These are phyloP conservation scores for Tarsius wallacei DNA, from an alignment of 2,797 vertebrate species.

Conservation along the genomic window DNA sequence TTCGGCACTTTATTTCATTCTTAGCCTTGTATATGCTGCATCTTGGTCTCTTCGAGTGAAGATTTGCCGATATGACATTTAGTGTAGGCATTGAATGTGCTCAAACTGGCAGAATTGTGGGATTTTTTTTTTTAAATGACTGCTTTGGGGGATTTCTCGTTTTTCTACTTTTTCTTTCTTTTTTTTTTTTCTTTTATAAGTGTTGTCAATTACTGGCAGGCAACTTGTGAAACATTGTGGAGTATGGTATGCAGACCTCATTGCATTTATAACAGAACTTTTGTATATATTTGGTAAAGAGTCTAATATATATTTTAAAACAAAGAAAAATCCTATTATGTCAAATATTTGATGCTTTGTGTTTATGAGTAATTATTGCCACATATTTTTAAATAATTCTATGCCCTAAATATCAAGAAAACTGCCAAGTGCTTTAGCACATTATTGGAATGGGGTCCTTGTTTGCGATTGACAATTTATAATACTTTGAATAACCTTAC, in stretches of 20 bases:
- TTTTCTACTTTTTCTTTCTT: constrained; percentile 20
- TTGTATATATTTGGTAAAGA: constrained; percentile 74
- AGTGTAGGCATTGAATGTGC: neutral
- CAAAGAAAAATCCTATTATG: constrained; percentile 59
- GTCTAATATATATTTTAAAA: constrained; percentile 59
- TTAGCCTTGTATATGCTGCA: neutral
- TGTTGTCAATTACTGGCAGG: constrained; percentile 34
- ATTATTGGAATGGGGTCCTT: constrained; percentile 59
- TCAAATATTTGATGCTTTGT: constrained; percentile 69
- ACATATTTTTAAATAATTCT: constrained; percentile 75
- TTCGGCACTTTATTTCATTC: constrained; percentile 25
- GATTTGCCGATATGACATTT: constrained; percentile 56
- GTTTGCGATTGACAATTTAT: constrained; percentile 40
- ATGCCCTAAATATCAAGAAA: constrained; percentile 82
- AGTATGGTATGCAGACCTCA: neutral
- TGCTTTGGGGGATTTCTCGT: constrained; percentile 53
- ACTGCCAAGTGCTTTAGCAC: constrained; percentile 66
- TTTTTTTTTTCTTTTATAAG: constrained; percentile 34
- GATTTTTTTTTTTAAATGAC: constrained; percentile 42
- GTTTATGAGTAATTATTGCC: constrained; percentile 77
- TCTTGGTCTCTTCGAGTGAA: constrained; percentile 30
- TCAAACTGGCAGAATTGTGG: constrained; percentile 34
- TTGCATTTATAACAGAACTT: constrained; percentile 66
- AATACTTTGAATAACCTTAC: constrained; percentile 74
- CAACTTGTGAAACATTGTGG: neutral